These are phyloP conservation scores for Scomber japonicus DNA, from an alignment of 2,113 vertebrate genomes.

Conservation along the genomic window DNA sequence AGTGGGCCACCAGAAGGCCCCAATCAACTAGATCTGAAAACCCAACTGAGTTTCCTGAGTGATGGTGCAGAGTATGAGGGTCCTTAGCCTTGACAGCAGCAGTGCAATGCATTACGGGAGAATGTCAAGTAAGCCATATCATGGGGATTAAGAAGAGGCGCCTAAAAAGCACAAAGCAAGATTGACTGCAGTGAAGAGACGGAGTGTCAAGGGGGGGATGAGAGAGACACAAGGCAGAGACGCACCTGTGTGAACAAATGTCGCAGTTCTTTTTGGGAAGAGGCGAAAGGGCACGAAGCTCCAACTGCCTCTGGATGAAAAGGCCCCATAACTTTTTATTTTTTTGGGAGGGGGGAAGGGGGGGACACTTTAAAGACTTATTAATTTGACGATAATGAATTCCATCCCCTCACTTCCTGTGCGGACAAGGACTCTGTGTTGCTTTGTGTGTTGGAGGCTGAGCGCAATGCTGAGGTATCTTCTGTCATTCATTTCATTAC, in stretches of 20 bases:
- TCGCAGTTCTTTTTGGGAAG: constrained; percentile 28
- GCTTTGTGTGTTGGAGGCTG: constrained; percentile 23
- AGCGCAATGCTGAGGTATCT: constrained; percentile 25
- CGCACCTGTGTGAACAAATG: constrained; percentile 26
- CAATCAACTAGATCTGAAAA: constrained; percentile 1
- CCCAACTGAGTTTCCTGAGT: constrained; percentile 24
- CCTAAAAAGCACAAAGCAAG: constrained; percentile 45
- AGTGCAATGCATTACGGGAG: constrained; percentile 54
- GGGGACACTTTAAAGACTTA: constrained; percentile 53
- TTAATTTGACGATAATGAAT: constrained; percentile 67
- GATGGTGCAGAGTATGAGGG: constrained; percentile 27
- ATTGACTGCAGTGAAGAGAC: constrained; percentile 32
- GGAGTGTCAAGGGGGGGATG: constrained; percentile 9
- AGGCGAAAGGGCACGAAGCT: neutral
- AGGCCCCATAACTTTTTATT: constrained; percentile 26
- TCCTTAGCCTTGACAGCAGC: constrained; percentile 54
- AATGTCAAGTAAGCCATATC: constrained; percentile 49
- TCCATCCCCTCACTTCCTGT: constrained; percentile 38
- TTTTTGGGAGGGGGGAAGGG: too few species aligned
- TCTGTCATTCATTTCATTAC: constrained; percentile 75
- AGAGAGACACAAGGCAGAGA: neutral
- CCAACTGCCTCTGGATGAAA: constrained; percentile 32
- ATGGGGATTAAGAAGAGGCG: constrained; percentile 46
- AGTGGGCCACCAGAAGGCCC: neutral
- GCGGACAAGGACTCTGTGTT: constrained; percentile 22